A percentile compares a stretch with the other conserved stretches of the same genome.
These are phyloP conservation scores for Poeciliopsis turrubarensis DNA, from an alignment of 2,113 vertebrate genomes.

Conservation along the genomic window DNA sequence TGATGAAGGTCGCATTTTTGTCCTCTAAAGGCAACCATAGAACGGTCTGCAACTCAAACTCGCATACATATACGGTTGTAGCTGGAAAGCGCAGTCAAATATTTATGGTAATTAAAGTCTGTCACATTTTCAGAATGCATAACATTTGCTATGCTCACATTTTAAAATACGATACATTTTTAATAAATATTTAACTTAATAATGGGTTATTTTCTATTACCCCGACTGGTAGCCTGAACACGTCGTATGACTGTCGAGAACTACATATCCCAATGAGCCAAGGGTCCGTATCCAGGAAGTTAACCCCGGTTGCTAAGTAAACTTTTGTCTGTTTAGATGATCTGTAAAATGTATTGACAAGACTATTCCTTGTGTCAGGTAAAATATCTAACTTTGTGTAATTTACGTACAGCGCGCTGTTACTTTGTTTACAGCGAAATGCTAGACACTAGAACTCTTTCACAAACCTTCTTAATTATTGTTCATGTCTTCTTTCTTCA, in stretches of 20 bases:
- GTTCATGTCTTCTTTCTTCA: constrained; percentile 5
- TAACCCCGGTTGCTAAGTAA: constrained; percentile 74
- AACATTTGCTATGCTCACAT: background rate
- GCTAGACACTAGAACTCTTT: background rate
- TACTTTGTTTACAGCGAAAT: background rate
- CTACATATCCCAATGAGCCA: constrained; percentile 73
- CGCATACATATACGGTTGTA: background rate
- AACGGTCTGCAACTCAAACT: background rate
- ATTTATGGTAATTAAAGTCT: background rate
- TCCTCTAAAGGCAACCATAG: background rate
- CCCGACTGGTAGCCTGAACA: background rate
- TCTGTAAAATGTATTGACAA: constrained; percentile 4
- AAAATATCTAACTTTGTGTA: background rate
- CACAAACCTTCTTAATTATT: background rate
- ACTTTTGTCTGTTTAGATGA: constrained; percentile 52
- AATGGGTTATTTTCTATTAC: background rate
- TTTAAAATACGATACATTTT: background rate
- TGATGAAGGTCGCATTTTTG: background rate
- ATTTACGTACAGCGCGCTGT: background rate
- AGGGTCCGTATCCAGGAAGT: constrained; percentile 81
- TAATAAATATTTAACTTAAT: background rate
- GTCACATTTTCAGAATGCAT: background rate
- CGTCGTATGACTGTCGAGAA: background rate
- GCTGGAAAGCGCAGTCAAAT: background rate
- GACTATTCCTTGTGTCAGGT: background rate